These are phyloP conservation scores for Urocolius indicus DNA, from an alignment of 2,113 vertebrate species.

Conservation along the genomic window DNA sequence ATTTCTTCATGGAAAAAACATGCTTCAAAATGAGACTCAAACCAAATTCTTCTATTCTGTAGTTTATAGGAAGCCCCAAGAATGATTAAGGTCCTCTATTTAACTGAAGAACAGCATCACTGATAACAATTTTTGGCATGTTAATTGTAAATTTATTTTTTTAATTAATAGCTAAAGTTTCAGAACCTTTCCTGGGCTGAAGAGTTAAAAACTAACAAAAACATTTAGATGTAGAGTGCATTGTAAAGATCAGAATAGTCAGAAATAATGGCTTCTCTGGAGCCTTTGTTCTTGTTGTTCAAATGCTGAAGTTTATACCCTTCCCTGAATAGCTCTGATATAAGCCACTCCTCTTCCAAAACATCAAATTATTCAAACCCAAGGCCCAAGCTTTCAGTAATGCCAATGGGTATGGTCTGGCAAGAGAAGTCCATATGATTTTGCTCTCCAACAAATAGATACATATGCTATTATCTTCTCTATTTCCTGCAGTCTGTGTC, in stretches of 20 bases:
- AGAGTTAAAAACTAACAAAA: not conserved
- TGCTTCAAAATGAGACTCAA: not conserved
- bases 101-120: not conserved
- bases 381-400: not conserved
- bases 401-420: not conserved
- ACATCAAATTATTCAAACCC: not conserved
- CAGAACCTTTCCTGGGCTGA: not conserved
- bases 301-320: not conserved
- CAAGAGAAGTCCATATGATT: not conserved
- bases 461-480: not conserved
- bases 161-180: not conserved
- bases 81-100: not conserved
- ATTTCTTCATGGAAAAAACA: not conserved
- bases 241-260: not conserved
- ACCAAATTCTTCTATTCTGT: not conserved
- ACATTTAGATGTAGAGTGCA: not conserved
- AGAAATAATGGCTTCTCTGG: not conserved
- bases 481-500: not conserved
- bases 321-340: not conserved
- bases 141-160: not conserved
- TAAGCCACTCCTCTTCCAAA: not conserved
- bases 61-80: not conserved
- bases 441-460: not conserved
- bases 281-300: not conserved
- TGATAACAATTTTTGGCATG: not conserved